Evolutionary conservation across 2,888 invertebrate genomes (phyloP).

Genomic region (Thymelicus lineola): DNA sequence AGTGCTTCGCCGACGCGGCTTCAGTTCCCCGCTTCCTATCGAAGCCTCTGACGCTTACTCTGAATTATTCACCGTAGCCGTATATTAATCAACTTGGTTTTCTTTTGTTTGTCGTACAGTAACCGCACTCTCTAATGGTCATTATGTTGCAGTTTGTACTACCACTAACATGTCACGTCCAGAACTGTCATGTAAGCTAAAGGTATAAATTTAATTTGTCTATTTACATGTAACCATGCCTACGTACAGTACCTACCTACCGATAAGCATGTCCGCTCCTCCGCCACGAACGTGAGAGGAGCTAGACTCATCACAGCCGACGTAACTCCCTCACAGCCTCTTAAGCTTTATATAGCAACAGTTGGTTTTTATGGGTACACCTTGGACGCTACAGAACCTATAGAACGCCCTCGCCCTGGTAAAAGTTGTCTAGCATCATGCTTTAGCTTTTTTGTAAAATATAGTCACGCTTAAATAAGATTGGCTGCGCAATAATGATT

Average conservation of each 20-base stretch:
- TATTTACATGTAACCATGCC: conserved; percentile 79
- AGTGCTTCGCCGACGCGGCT: conserved; percentile 82
- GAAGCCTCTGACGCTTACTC: conserved; percentile 81
- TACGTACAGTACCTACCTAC: conserved; percentile 56
- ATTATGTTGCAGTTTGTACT: conserved; percentile 86
- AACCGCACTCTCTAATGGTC: conserved; percentile 85
- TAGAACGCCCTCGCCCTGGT: conserved; percentile 84
- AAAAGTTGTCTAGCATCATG: conserved; percentile 85
- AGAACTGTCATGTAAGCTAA: conserved; percentile 85
- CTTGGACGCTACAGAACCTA: conserved; percentile 82
- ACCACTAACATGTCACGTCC: conserved; percentile 86
- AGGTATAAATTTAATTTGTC: conserved; percentile 83
- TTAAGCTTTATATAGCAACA: conserved; percentile 81
- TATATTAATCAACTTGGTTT: conserved; percentile 80
- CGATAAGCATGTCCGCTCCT: conserved; percentile 74
- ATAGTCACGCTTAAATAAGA: conserved; percentile 85
- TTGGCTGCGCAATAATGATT: conserved; percentile 86
- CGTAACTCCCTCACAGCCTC: conserved; percentile 81
- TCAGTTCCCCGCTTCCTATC: conserved; percentile 78
- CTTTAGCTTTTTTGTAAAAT: conserved; percentile 85
- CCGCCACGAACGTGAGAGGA: conserved; percentile 64
- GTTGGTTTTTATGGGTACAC: conserved; percentile 83
- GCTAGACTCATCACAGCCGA: conserved; percentile 68
- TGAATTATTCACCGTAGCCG: conserved; percentile 81
- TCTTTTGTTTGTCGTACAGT: conserved; percentile 85